A percentile compares a stretch with the other conserved stretches of the same genome.
Evolutionary conservation across 2,113 vertebrate genomes (phyloP).

Genomic region (Cathartes aura): DNA sequence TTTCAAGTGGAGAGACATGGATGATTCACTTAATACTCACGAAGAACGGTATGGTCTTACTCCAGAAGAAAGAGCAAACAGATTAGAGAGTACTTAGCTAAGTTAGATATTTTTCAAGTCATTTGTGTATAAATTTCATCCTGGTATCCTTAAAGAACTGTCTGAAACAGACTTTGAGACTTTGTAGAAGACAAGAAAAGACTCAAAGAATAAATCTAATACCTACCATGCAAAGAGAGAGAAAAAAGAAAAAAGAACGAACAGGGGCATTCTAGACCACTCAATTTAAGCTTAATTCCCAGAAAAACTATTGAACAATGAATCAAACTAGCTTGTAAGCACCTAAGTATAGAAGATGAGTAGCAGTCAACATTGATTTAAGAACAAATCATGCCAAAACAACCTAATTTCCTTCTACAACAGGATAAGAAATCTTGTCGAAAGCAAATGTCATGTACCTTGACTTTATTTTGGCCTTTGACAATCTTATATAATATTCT

Average conservation of each 20-base stretch:
- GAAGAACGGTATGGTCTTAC: not conserved
- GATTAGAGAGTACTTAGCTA: not conserved
- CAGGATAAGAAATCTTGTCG: not conserved
- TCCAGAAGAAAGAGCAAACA: not conserved
- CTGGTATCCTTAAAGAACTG: not conserved
- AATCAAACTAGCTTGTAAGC: not conserved
- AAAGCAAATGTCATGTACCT: not conserved
- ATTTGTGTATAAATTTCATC: not conserved
- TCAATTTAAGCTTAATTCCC: not conserved
- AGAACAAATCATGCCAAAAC: not conserved
- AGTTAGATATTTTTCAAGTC: not conserved
- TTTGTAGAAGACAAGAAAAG: not conserved
- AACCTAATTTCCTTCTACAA: not conserved
- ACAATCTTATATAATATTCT: not conserved
- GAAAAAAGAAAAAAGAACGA: not conserved
- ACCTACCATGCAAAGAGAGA: not conserved
- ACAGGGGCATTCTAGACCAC: not conserved
- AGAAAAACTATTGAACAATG: not conserved
- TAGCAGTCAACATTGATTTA: not conserved
- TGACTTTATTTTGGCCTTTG: not conserved
- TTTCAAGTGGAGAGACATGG: not conserved
- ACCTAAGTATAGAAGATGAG: not conserved
- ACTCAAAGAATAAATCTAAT: not conserved
- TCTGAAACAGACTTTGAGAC: not conserved
- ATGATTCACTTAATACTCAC: not conserved